A percentile compares a stretch with the other conserved stretches of the same genome.
phyloP scores from a whole-genome alignment of 35 echinoderm and acorn worm genomes.

The Ophioderma brevispina region DNA sequence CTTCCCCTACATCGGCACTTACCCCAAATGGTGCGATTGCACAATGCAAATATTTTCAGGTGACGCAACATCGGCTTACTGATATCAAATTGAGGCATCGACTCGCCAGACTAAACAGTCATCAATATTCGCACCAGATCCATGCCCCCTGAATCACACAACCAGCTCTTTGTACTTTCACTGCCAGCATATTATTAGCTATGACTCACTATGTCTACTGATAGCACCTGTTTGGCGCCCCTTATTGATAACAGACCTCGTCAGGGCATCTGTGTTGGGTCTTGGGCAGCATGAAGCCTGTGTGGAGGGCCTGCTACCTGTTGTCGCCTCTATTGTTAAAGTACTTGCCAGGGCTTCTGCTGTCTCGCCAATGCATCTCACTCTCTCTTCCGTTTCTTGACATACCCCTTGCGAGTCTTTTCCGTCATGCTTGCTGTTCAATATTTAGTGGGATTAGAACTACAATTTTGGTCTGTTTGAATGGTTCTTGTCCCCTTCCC shows the following conservation, averaged over 20 bases:
- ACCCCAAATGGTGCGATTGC: too few species aligned
- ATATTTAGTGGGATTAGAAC: background rate
- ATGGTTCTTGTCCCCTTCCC: too few species aligned
- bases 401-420: background rate
- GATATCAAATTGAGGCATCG: conserved; percentile 47
- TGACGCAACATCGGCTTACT: too few species aligned
- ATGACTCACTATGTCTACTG: background rate
- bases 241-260: background rate
- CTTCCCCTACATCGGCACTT: too few species aligned
- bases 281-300: conserved; percentile 3
- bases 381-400: too few species aligned
- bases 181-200: background rate
- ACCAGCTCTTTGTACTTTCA: conserved; percentile 19
- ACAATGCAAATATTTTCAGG: too few species aligned
- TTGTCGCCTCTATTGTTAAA: too few species aligned
- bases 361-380: too few species aligned
- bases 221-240: background rate
- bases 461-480: too few species aligned
- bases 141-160: conserved; percentile 90
- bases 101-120: conserved; percentile 81
- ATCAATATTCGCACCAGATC: conserved; percentile 93
- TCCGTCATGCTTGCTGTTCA: background rate
- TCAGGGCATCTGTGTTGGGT: background rate
- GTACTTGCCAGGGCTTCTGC: too few species aligned
- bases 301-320: too few species aligned